Conservation (phyloP, 2,888 invertebrate genomes). For the Phlogophora meticulosa region DNA sequence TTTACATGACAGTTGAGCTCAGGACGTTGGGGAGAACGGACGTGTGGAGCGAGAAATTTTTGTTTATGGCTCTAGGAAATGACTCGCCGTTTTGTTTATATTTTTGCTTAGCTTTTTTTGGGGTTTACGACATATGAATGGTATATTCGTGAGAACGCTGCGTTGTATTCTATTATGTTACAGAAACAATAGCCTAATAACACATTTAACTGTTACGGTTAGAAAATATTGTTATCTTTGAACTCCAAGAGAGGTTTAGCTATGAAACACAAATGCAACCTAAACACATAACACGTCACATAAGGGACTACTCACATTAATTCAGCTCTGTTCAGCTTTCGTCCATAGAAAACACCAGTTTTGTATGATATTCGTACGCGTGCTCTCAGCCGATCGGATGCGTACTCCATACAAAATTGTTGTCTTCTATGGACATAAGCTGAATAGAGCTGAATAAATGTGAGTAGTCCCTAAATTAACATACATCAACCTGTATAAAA, state of each 20-base stretch:
- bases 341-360: too few relatives aligned
- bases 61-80: slow-evolving; percentile 82
- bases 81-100: slow-evolving; percentile 73
- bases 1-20: slow-evolving; percentile 88
- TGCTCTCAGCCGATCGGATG: too few relatives aligned
- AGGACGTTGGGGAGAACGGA: slow-evolving; percentile 78
- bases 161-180: slow-evolving; percentile 22
- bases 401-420: too few relatives aligned
- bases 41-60: slow-evolving; percentile 76
- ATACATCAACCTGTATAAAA: slow-evolving; percentile 7
- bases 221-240: background rate
- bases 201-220: background rate
- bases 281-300: background rate
- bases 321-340: too few relatives aligned
- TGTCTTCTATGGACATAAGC: too few relatives aligned
- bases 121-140: slow-evolving; percentile 49
- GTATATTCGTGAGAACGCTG: slow-evolving; percentile 20
- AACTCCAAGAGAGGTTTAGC: background rate
- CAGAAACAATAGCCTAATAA: slow-evolving; percentile 20
- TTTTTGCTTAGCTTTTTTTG: slow-evolving; percentile 60
- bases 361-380: too few relatives aligned
- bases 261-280: background rate
- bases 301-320: too few relatives aligned
- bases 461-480: too few relatives aligned
- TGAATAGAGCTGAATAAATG: too few relatives aligned